Evolutionary conservation across 2,797 vertebrate genomes (phyloP), one percentile per base, ranked within the genome.

Genomic region (Adrianichthys oophorus): DNA sequence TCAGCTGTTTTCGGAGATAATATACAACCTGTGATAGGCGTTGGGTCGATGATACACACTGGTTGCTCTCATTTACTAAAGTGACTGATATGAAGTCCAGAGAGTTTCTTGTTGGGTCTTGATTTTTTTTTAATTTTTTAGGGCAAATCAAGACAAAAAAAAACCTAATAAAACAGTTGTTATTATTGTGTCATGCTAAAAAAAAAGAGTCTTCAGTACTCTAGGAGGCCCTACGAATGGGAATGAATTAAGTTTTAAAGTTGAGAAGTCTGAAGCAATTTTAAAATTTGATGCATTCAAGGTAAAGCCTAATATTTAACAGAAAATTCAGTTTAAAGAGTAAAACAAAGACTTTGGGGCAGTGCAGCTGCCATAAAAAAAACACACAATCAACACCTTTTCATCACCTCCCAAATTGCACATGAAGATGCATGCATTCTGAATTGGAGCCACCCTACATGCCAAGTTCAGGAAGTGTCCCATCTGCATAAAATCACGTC

Each of bases 401-500:
- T 48, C 32, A 19, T 46, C 17, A 21, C 46, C 13, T 15, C 19
- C 3, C 37, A 52, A 21, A 19, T 21, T 52, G 18, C 15, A 26
- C n/a, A 62, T 59, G 53, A 58, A n/a, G 24, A 18, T 1, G 52
- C 26, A 41, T 18, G 54, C 16, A 45, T 52, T 12, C 50, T 54
- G 15, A n/a, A 42, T 57, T 32, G 59, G 40, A 37, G 32, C 32
- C 32, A 37, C 32, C 52, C 52, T 19, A 10, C 0, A 24, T 68
- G 46, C 54, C 56, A 48, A 26, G 56, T 70, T 69, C 43, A 63
- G 67, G 56, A 56, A 46, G 17, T 4, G 42, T 55, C 69, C 62
- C 48, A n/a, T 65, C 66, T 4, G 74, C 76, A 67, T 45, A 64
- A 47, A 69, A 85, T 87, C 89, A 90, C 80, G 82, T 91, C 79